These are phyloP conservation scores for Habropoda laboriosa DNA, from an alignment of 1,140 invertebrate genomes.

Conservation along the genomic window DNA sequence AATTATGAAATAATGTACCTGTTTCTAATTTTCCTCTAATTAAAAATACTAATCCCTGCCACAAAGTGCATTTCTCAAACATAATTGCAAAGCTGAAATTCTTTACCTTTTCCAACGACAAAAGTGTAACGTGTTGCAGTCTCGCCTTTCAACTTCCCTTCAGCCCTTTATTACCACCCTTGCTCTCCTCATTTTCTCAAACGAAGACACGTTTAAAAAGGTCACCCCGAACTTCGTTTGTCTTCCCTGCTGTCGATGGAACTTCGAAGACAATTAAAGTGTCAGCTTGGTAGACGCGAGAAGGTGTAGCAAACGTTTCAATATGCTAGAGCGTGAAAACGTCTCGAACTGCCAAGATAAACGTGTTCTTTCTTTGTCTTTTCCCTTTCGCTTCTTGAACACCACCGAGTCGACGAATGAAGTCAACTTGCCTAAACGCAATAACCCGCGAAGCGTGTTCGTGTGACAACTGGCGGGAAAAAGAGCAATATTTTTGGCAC, in stretches of 20 bases:
- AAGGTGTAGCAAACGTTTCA: constrained; percentile 14
- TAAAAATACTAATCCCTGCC: no score
- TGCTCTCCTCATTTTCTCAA: neutral
- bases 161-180: no score
- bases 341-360: constrained; percentile 6
- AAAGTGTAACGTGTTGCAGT: no score
- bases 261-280: constrained; percentile 27
- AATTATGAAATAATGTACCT: no score
- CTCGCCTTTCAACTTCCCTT: no score
- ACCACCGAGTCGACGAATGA: neutral
- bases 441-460: constrained; percentile 14
- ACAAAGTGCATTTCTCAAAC: no score
- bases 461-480: neutral
- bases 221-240: neutral
- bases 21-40: no score
- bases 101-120: no score
- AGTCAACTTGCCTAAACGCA: neutral
- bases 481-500: constrained; percentile 18
- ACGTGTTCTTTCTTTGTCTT: neutral
- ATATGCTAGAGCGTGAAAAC: constrained; percentile 9
- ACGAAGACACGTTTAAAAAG: neutral
- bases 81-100: no score
- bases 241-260: neutral
- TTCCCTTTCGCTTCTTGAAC: neutral
- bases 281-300: neutral